Conservation (phyloP, 1,140 invertebrate species). For the Solen grandis region DNA sequence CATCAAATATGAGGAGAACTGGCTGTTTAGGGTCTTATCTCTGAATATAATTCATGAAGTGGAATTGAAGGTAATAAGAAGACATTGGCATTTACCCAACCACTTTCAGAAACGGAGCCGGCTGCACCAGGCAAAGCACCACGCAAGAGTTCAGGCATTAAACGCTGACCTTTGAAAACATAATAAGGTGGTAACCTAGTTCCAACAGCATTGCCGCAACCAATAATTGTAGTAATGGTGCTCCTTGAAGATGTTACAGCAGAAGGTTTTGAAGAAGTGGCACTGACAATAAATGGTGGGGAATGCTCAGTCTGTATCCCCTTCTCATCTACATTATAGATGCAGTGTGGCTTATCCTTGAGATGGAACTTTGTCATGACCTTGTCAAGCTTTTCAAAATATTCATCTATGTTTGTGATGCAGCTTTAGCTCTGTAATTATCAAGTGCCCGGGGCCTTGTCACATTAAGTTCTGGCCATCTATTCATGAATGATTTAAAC, state of each 20-base stretch:
- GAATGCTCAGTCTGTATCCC: neutral
- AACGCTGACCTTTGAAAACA: conserved; percentile 18
- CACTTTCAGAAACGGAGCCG: conserved; percentile 40
- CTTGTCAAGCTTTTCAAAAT: conserved; percentile 2
- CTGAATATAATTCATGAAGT: conserved; percentile 28
- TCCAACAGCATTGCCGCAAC: conserved; percentile 5
- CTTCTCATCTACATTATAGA: no score
- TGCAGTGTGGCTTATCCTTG: neutral
- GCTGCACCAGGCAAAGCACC: conserved; percentile 13
- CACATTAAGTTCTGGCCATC: conserved; percentile 12
- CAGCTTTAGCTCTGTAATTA: conserved; percentile 17
- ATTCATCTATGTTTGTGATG: neutral
- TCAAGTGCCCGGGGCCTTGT: neutral
- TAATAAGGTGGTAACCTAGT: conserved; percentile 1
- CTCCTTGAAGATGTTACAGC: neutral
- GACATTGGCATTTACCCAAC: conserved; percentile 22
- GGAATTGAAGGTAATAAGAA: conserved; percentile 36
- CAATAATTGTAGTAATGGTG: conserved; percentile 5
- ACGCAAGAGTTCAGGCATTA: conserved; percentile 23
- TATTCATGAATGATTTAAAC: conserved; percentile 2
- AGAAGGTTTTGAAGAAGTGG: neutral
- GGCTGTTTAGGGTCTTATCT: conserved; percentile 19
- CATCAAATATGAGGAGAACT: conserved; percentile 35
- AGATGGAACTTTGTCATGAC: neutral
- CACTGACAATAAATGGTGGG: neutral